Conservation (phyloP, 2,113 vertebrate species). For the Desmodus rotundus region DNA sequence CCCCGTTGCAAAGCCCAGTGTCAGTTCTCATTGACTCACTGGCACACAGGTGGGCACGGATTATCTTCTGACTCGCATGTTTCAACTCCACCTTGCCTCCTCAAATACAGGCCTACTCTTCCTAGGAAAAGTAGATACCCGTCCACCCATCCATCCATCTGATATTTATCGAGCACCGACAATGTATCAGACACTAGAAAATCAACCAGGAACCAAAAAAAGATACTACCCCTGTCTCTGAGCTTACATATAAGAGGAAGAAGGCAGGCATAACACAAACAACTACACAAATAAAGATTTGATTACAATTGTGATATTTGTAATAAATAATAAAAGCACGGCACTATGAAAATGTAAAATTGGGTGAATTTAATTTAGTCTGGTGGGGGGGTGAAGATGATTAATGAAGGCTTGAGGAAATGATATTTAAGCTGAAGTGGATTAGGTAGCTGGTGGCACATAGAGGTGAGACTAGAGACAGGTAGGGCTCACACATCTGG, state of each 20-base stretch:
- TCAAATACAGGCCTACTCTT: not conserved
- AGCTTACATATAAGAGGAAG: not conserved
- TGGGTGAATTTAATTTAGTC: not conserved
- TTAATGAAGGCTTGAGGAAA: not conserved
- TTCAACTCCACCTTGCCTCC: not conserved
- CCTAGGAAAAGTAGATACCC: not conserved
- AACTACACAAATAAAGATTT: not conserved
- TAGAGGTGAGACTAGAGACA: not conserved
- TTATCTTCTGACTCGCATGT: not conserved
- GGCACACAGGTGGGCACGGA: not conserved
- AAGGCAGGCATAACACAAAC: not conserved
- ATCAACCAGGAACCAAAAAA: not conserved
- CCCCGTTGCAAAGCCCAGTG: not conserved
- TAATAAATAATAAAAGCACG: not conserved
- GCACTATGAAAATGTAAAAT: rapidly evolving
- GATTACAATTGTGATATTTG: not conserved
- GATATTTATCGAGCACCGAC: not conserved
- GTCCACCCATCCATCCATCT: not conserved
- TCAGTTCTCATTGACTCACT: not conserved
- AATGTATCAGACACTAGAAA: not conserved
- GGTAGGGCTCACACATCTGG: not conserved
- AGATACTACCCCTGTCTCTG: not conserved
- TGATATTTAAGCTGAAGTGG: not conserved
- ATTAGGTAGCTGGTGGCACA: not conserved
- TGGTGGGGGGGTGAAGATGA: not conserved